These are phyloP conservation scores for Ctenomys sociabilis DNA, from an alignment of 2,113 vertebrate species.

Conservation along the genomic window DNA sequence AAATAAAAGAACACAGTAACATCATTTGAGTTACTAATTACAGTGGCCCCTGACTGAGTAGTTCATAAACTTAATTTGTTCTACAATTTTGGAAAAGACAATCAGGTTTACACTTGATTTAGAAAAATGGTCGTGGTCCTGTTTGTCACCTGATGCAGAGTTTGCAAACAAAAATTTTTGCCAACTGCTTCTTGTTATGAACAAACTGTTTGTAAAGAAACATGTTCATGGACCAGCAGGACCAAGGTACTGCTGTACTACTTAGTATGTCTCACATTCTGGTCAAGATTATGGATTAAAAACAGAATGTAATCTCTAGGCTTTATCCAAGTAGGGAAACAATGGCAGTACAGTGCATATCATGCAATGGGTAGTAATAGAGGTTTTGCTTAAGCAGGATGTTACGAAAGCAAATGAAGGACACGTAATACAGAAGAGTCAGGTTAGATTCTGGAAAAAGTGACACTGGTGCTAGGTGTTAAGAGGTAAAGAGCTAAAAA, in stretches of 20 bases:
- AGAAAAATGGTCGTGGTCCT: neutral
- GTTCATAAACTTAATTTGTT: neutral
- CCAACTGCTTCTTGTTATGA: neutral
- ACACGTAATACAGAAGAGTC: neutral
- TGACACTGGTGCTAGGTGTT: neutral
- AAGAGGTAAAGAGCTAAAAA: conserved; percentile 31
- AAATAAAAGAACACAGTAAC: neutral
- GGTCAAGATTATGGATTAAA: neutral
- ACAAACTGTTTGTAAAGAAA: neutral
- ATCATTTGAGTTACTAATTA: conserved; percentile 3
- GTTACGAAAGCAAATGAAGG: conserved; percentile 27
- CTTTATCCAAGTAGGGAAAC: conserved; percentile 32
- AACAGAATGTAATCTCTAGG: neutral
- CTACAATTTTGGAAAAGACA: neutral
- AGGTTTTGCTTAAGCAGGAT: conserved; percentile 12
- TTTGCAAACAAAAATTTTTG: neutral
- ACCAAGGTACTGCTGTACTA: neutral
- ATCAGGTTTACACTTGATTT: neutral
- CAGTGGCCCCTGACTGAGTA: neutral
- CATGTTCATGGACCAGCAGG: no score
- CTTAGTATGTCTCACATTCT: neutral
- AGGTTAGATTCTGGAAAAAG: conserved; percentile 10
- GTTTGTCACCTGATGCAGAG: neutral
- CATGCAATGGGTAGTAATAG: neutral
- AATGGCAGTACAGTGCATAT: neutral